These are phyloP conservation scores for Tragelaphus eurycerus DNA, from an alignment of 2,797 vertebrate genomes.

Conservation along the genomic window DNA sequence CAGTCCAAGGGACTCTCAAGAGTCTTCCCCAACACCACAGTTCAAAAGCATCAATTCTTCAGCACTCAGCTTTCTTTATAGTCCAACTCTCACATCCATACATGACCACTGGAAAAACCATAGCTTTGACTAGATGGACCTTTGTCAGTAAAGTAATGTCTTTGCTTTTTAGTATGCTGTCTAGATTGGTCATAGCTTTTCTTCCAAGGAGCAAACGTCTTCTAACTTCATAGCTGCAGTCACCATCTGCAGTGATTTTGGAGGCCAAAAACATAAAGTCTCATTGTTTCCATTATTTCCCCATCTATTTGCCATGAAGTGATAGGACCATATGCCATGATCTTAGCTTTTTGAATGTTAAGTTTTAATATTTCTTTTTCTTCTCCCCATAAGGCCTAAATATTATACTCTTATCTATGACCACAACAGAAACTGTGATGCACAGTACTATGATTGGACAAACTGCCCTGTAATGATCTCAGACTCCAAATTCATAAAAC, in stretches of 20 bases:
- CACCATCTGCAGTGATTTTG: not conserved
- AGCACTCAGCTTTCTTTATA: not conserved
- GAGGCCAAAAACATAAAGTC: not conserved
- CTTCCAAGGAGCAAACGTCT: not conserved
- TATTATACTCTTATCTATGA: not conserved
- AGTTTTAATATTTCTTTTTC: not conserved
- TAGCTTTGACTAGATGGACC: not conserved
- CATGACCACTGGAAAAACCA: fast-evolving
- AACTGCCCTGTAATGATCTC: not conserved
- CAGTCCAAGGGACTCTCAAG: not conserved
- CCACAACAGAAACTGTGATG: not conserved
- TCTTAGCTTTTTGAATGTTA: not conserved
- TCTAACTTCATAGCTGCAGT: not conserved
- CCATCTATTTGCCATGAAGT: not conserved
- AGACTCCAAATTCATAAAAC: not conserved
- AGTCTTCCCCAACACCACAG: not conserved
- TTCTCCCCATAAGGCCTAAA: not conserved
- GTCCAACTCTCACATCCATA: not conserved
- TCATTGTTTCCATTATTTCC: not conserved
- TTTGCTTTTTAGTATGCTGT: not conserved
- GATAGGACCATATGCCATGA: not conserved
- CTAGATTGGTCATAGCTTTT: not conserved
- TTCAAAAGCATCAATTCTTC: not conserved
- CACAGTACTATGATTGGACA: not conserved
- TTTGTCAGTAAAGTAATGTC: not conserved